Evolutionary conservation across 2,797 vertebrate species (phyloP).

Genomic region (Cossypha dichroa): DNA sequence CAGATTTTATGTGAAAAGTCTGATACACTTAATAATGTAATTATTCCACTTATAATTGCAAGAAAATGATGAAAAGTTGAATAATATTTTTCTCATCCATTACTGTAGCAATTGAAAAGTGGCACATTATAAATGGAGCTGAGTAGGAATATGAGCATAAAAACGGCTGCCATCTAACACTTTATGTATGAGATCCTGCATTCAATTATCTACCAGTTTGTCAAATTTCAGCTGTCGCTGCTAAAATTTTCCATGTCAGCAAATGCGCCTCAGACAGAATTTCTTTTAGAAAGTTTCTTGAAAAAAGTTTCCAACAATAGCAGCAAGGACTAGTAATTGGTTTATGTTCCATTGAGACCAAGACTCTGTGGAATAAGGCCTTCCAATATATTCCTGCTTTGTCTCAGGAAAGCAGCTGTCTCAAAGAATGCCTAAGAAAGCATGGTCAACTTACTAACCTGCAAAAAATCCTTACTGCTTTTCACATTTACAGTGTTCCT

Average conservation of each 20-base stretch:
- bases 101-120: not conserved
- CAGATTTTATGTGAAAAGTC: not conserved
- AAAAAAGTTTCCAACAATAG: not conserved
- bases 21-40: not conserved
- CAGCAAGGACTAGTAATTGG: not conserved
- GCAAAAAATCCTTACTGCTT: not conserved
- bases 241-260: constrained; percentile 2
- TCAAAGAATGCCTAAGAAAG: not conserved
- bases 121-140: not conserved
- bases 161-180: not conserved
- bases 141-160: not conserved
- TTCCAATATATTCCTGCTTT: not conserved
- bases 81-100: not conserved
- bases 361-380: not conserved
- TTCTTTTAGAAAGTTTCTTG: not conserved
- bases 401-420: not conserved
- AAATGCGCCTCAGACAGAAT: not conserved
- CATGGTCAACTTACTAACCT: not conserved
- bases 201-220: constrained; percentile 1
- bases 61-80: not conserved
- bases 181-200: not conserved
- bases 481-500: not conserved
- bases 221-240: constrained; percentile 11
- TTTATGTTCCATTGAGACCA: not conserved
- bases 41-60: not conserved